Percentiles rank a stretch among this genome's conserved stretches.
These are phyloP conservation scores for Redunca redunca DNA, from an alignment of 2,113 vertebrate genomes.

Conservation along the genomic window DNA sequence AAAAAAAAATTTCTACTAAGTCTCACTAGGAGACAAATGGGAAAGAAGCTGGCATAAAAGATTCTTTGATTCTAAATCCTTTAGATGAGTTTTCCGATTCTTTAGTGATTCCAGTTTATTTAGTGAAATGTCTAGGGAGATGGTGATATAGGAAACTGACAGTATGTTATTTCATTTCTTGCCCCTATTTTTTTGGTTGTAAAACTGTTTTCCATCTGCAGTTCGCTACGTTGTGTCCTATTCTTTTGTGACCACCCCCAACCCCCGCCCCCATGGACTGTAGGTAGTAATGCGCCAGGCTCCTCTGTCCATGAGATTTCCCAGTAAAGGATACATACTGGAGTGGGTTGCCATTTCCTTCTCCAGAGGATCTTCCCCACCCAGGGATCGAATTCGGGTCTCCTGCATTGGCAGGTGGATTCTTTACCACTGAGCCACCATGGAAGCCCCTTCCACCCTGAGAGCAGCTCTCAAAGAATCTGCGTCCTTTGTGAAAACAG, in stretches of 20 bases:
- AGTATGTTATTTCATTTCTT: neutral
- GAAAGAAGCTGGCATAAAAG: neutral
- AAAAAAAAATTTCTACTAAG: neutral
- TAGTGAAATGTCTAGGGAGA: neutral
- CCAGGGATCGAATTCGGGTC: neutral
- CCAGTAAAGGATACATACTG: neutral
- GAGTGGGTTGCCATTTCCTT: neutral
- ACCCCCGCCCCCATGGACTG: neutral
- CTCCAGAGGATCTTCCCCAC: neutral
- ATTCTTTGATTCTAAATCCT: neutral
- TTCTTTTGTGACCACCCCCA: neutral
- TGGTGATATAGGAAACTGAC: neutral
- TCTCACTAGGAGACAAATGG: neutral
- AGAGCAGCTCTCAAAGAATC: neutral
- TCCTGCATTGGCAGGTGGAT: neutral
- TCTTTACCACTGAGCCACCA: neutral
- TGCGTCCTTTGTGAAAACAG: neutral
- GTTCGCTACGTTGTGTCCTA: neutral
- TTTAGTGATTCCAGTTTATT: constrained; percentile 23
- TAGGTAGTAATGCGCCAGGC: neutral
- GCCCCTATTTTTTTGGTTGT: neutral
- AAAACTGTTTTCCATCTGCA: neutral
- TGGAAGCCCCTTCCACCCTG: neutral
- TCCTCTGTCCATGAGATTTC: neutral
- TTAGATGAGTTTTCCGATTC: neutral